Conservation (phyloP, 2,797 vertebrate genomes). For the Acanthurus tractus region DNA sequence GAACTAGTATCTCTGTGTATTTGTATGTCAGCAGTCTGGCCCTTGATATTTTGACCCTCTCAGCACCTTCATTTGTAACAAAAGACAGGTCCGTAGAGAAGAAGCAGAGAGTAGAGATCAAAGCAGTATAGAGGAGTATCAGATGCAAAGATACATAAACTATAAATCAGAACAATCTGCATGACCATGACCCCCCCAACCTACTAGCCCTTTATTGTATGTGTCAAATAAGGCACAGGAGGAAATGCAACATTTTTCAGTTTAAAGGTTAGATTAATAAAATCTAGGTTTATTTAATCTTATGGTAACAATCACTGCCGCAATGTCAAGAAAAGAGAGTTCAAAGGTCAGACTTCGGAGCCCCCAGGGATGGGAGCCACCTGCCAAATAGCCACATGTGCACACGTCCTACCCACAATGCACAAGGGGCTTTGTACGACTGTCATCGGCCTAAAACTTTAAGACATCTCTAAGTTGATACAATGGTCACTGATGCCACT, state of each 20-base stretch:
- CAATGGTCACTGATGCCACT: slow-evolving; percentile 56
- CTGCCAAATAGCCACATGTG: slow-evolving; percentile 20
- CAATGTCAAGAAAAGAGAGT: slow-evolving; percentile 16
- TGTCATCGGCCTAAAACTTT: slow-evolving; percentile 55
- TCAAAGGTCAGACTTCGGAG: slow-evolving; percentile 49
- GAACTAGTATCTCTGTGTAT: slow-evolving; percentile 41
- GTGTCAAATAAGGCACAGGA: slow-evolving; percentile 16
- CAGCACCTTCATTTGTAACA: slow-evolving; percentile 71
- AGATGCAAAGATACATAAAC: slow-evolving; percentile 18
- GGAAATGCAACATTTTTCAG: not conserved
- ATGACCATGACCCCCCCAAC: slow-evolving; percentile 17
- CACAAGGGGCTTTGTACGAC: slow-evolving; percentile 51
- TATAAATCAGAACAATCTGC: slow-evolving; percentile 11
- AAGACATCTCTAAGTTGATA: slow-evolving; percentile 43
- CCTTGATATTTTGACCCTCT: slow-evolving; percentile 67
- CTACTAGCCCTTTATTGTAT: not conserved
- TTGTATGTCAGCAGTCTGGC: slow-evolving; percentile 55
- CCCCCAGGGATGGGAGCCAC: slow-evolving; percentile 27
- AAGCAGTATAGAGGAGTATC: slow-evolving; percentile 45
- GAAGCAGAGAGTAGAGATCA: slow-evolving; percentile 50
- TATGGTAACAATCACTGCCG: not conserved
- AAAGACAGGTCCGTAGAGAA: slow-evolving; percentile 48
- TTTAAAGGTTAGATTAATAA: slow-evolving; percentile 4
- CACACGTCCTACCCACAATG: slow-evolving; percentile 40
- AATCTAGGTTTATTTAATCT: not conserved